Conservation (phyloP, 2,797 vertebrate genomes). For the Ctenopoma multispine region DNA sequence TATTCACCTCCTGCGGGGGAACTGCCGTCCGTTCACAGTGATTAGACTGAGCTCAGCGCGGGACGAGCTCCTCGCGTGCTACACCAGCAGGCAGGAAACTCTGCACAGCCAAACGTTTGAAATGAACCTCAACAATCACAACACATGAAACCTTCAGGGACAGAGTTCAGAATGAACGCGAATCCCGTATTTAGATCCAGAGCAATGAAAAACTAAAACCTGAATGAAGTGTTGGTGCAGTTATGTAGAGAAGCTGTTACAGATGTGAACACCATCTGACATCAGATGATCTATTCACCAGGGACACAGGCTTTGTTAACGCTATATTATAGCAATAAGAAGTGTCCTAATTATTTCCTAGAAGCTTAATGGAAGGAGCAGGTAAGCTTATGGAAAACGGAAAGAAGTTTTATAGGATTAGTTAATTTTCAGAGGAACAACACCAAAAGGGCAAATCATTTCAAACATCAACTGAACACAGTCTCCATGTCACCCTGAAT, state of each 20-base stretch:
- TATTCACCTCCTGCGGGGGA: conserved; percentile 17
- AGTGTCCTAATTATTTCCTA: no score
- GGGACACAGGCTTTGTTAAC: background rate
- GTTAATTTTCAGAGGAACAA: background rate
- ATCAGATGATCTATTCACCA: background rate
- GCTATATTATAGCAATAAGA: background rate
- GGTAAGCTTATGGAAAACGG: background rate
- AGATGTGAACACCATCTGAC: background rate
- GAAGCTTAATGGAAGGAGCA: background rate
- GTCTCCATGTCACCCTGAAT: background rate
- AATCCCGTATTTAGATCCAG: background rate
- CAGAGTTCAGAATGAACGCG: background rate
- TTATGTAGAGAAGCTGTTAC: background rate
- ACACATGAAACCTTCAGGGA: background rate
- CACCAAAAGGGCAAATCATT: background rate
- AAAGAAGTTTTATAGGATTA: background rate
- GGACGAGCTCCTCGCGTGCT: conserved; percentile 22
- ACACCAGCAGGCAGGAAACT: conserved; percentile 11
- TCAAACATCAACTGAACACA: background rate
- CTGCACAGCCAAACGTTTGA: background rate
- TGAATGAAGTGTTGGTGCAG: background rate
- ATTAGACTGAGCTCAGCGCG: conserved; percentile 28
- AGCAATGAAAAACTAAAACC: background rate
- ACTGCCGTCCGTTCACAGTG: conserved; percentile 63
- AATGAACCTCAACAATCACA: conserved; percentile 1